Conservation (phyloP, 2,113 vertebrate genomes). For the Accipiter virgatus region DNA sequence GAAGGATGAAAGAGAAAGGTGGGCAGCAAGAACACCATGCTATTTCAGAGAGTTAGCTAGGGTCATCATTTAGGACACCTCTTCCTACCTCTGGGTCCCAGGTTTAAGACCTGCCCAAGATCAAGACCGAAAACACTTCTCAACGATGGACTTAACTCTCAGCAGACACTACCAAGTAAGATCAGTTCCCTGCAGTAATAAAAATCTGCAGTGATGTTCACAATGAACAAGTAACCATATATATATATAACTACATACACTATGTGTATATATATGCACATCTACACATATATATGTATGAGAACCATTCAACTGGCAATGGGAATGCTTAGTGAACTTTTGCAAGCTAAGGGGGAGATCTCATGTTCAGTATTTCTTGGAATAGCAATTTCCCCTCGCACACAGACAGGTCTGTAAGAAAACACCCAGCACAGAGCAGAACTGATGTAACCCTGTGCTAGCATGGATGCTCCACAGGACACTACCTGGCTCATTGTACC, state of each 20-base stretch:
- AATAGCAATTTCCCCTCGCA: neutral
- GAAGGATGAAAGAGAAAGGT: conserved; percentile 11
- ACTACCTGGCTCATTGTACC: neutral
- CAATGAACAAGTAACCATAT: neutral
- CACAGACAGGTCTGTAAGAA: neutral
- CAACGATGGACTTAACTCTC: neutral
- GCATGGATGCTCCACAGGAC: neutral
- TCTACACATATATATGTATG: fast-evolving
- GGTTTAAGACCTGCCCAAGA: neutral
- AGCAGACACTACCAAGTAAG: fast-evolving
- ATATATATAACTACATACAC: neutral
- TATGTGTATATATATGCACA: fast-evolving
- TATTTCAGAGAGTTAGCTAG: neutral
- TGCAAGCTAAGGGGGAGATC: neutral
- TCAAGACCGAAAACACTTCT: neutral
- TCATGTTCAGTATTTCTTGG: neutral
- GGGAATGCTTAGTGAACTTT: neutral
- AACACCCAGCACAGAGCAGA: neutral
- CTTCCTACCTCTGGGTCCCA: neutral
- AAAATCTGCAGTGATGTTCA: neutral
- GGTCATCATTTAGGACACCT: neutral
- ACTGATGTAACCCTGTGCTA: neutral
- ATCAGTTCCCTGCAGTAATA: neutral
- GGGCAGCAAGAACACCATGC: neutral
- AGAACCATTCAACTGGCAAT: neutral